Base-by-base conservation (phyloP, 1,140 invertebrate species). In the Lamellibrachia luymesi region DNA sequence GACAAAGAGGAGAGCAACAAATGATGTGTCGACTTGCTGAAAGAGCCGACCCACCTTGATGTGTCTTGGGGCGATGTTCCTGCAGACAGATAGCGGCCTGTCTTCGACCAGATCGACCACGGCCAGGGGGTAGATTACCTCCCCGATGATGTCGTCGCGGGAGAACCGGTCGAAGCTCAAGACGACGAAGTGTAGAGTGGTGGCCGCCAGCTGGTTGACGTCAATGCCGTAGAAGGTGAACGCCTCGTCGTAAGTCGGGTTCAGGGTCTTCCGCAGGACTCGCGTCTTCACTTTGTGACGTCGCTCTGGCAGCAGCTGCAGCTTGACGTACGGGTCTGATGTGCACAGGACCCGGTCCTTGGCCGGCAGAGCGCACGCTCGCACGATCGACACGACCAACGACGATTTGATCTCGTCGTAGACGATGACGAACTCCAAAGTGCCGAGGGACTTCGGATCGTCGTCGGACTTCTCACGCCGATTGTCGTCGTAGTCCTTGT, bases 111-210 rank as follows among this genome's bases (percentile, higher is more conserved):
- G 92, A 50, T 96, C 95, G 7, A 95, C 93, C 51, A 94, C 95
- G 92, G 97, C 97, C 7, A 98, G 96, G 2, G 96, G 95, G 94
- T 95, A 96, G 13, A 96, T 94, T 10, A 96, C 95, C 96, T 98
- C 98, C 2, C 98, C 98, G 94, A 98, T 98, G 90, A 98, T 97
- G 95, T 98, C 98, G 95, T 99, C 98, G 27, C 98, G 97, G 38
- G 98, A 98, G 97, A 98, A 98, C 90, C 98, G 97, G 96, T 98
- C 98, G 96, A 98, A 98, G 96, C 98, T 98, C 95, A 98, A 98
- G 1, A 98, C 97, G 0, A 98, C 98, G 94, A 96, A 96, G 96
- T 98, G 98, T 0, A 98, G 96, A 91, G 98, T 98, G 51, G 98
- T 97, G 91, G 97, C 97, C 4, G 97, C 96, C 2, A 98, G 96